Conservation (phyloP, 2,888 invertebrate genomes). For the Dasypogon diadema region DNA sequence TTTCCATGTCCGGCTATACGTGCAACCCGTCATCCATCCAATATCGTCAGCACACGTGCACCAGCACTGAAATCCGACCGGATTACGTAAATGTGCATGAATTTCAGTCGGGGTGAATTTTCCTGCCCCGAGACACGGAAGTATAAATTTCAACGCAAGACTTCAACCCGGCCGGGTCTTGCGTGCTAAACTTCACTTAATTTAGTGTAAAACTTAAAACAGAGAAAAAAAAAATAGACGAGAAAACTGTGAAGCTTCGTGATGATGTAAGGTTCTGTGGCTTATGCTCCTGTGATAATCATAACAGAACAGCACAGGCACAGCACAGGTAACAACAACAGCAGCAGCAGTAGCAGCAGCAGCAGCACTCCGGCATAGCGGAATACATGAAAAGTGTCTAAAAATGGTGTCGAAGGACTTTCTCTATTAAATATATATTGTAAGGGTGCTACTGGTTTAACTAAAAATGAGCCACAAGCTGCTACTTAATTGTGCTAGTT, state of each 20-base stretch:
- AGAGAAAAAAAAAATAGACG: slow-evolving; percentile 30
- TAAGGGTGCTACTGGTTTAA: slow-evolving; percentile 39
- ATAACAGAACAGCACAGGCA: slow-evolving; percentile 19
- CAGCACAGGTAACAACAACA: too few relatives aligned
- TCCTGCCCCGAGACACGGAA: slow-evolving; percentile 29
- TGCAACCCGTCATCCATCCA: background rate
- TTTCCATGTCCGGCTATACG: slow-evolving; percentile 25
- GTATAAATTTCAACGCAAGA: slow-evolving; percentile 51
- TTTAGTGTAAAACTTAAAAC: slow-evolving; percentile 52
- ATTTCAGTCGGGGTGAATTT: slow-evolving; percentile 13
- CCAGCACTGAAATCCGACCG: slow-evolving; percentile 6
- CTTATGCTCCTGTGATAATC: slow-evolving; percentile 38
- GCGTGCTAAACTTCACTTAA: slow-evolving; percentile 53
- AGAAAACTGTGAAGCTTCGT: slow-evolving; percentile 41
- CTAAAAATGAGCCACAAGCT: slow-evolving; percentile 50
- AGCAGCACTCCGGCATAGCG: slow-evolving; percentile 6
- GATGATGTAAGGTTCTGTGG: slow-evolving; percentile 38
- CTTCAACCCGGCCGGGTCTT: slow-evolving; percentile 15
- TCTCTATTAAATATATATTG: slow-evolving; percentile 42
- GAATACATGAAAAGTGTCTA: slow-evolving; percentile 46
- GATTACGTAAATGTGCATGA: slow-evolving; percentile 38
- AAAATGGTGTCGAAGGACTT: slow-evolving; percentile 48
- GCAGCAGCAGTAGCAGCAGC: background rate
- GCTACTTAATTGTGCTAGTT: slow-evolving; percentile 19
- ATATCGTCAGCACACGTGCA: background rate